Conservation (phyloP, 1,140 invertebrate species). For the Cyphomyrmex costatus region DNA sequence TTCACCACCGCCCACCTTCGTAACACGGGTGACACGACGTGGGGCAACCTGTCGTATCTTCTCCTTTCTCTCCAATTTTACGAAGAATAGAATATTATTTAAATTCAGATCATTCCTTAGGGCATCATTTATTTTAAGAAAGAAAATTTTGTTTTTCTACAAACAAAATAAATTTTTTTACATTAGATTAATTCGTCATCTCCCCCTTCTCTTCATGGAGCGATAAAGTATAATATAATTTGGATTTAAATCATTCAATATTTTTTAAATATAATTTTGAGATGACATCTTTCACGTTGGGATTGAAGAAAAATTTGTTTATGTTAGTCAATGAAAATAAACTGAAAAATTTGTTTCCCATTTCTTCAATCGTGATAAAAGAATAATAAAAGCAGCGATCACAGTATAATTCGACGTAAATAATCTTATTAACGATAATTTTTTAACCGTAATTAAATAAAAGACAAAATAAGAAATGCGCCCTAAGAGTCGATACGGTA, state of each 20-base stretch:
- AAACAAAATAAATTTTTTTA: too few relatives aligned
- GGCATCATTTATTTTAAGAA: too few relatives aligned
- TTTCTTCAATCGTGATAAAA: not conserved
- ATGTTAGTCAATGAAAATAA: not conserved
- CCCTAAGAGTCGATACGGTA: not conserved
- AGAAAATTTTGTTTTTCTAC: too few relatives aligned
- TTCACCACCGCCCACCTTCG: not conserved
- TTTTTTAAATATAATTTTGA: not conserved
- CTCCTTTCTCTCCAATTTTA: not conserved
- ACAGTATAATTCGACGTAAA: not conserved
- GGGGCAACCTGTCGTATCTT: not conserved
- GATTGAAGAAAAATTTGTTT: not conserved
- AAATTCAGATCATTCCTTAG: not conserved
- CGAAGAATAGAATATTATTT: slow-evolving; percentile 5
- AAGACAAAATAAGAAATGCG: not conserved
- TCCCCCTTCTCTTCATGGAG: not conserved
- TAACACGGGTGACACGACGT: not conserved
- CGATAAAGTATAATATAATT: not conserved
- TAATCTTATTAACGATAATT: not conserved
- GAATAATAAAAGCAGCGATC: not conserved
- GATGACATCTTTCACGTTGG: not conserved
- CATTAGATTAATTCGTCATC: too few relatives aligned
- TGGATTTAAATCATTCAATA: not conserved
- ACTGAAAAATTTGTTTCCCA: not conserved
- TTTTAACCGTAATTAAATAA: slow-evolving; percentile 5